Evolutionary conservation across 2,113 vertebrate genomes (phyloP).

Genomic region (Syrrhaptes paradoxus): DNA sequence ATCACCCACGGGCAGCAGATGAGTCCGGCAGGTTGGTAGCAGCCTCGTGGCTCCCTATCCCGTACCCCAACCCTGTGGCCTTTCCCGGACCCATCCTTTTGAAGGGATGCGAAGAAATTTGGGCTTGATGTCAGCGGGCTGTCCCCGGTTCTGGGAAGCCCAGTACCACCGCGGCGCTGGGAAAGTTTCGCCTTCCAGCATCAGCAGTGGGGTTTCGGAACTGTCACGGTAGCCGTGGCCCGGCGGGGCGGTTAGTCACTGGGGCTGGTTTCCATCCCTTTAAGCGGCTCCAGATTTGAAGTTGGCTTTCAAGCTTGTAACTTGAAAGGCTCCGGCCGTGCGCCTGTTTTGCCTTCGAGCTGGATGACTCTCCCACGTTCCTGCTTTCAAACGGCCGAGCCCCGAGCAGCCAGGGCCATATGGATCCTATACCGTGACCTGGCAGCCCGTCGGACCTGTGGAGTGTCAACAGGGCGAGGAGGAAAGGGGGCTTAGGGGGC

Average conservation of each 20-base stretch:
- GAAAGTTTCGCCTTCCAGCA: neutral
- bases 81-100: accelerated
- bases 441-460: neutral
- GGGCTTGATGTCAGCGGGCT: neutral
- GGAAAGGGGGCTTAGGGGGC: neutral
- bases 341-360: slow-evolving; percentile 20
- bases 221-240: slow-evolving; percentile 28
- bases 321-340: slow-evolving; percentile 33
- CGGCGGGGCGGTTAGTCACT: neutral
- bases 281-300: slow-evolving; percentile 63
- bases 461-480: neutral
- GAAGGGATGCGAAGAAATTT: neutral
- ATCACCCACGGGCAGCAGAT: neutral
- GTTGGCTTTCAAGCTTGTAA: neutral
- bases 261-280: slow-evolving; percentile 16
- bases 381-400: neutral
- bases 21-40: neutral
- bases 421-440: slow-evolving; percentile 13
- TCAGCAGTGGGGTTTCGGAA: neutral
- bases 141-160: neutral
- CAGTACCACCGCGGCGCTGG: neutral
- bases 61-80: accelerated
- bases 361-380: neutral
- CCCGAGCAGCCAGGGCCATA: neutral
- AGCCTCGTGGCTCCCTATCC: neutral